Base-by-base conservation (phyloP, 2,888 invertebrate genomes). In the Elegia similella region DNA sequence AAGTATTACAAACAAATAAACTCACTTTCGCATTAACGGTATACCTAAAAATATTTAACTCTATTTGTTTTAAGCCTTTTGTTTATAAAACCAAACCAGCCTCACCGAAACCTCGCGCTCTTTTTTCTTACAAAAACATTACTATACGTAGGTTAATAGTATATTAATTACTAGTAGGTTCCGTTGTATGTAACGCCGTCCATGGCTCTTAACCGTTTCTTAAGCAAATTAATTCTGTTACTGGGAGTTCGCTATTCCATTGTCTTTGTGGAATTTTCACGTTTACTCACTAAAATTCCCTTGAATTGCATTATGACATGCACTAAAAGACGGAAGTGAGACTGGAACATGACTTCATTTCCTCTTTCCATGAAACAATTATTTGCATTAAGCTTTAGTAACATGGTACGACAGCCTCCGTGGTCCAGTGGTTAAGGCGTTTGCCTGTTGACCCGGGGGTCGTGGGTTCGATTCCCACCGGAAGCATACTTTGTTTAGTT, bases 201-300 rank as follows among this genome's bases (percentile, higher is more conserved):
- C 53, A n/a, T 15, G 30, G 23, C 43, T 54, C 53, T 54, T 54
- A 48, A 54, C 53, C 43, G 53, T 54, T 54, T 54, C 53, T 54
- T 54, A 54, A 54, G 53, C 43, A 54, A 54, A 54, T 54, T 54
- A 54, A 54, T 54, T 54, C 32, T 44, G 30, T 54, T 44, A 54
- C 43, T 54, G 15, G 32, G 32, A 15, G 32, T 48, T 16, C 48
- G 32, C 32, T 32, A 48, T 70, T 70, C 65, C 66, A 48, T 48
- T 48, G 48, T 32, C 30, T 32, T 10, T 1, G 30, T 69, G 68
- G 32, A 48, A 48, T 48, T 48, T 48, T 48, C 48, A 48, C 48
- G 32, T 48, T 32, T 48, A 48, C 32, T 5, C 7, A 2, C 32
- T 32, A 8, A 48, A 48, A 16, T 48, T 48, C 3, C 10, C 8